Percentiles rank a stretch among this genome's conserved stretches.
Evolutionary conservation across 2,797 vertebrate species (phyloP).

Genomic region (Coranthus polyacanthus): DNA sequence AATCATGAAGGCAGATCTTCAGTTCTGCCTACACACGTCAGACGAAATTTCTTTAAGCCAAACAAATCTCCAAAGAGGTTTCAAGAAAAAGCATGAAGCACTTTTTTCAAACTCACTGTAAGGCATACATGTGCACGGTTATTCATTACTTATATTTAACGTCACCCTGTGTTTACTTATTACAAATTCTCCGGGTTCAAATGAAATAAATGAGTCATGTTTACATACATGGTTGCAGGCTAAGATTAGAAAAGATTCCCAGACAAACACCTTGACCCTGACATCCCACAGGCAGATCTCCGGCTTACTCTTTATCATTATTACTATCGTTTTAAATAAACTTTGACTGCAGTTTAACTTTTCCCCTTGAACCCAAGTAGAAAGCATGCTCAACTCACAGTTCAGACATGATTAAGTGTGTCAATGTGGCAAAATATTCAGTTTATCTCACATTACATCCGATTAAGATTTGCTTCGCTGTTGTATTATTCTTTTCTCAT

Average conservation of each 20-base stretch:
- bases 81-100: slow-evolving; percentile 25
- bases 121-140: slow-evolving; percentile 36
- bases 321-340: neutral
- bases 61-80: slow-evolving; percentile 32
- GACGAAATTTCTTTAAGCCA: slow-evolving; percentile 29
- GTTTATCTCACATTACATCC: slow-evolving; percentile 12
- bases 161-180: slow-evolving; percentile 63
- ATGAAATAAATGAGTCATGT: slow-evolving; percentile 61
- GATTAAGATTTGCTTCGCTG: slow-evolving; percentile 27
- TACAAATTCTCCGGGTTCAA: slow-evolving; percentile 42
- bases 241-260: slow-evolving; percentile 26
- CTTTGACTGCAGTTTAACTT: slow-evolving; percentile 29
- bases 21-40: slow-evolving; percentile 31
- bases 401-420: slow-evolving; percentile 27
- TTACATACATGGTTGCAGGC: slow-evolving; percentile 40
- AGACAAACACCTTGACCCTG: slow-evolving; percentile 5
- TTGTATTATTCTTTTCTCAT: slow-evolving; percentile 9
- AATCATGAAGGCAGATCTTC: slow-evolving; percentile 13
- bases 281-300: slow-evolving; percentile 27
- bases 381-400: slow-evolving; percentile 7
- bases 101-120: slow-evolving; percentile 41
- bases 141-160: slow-evolving; percentile 68
- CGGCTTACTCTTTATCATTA: too few species aligned
- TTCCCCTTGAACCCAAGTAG: slow-evolving; percentile 10
- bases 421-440: slow-evolving; percentile 22